phyloP scores from a whole-genome alignment of 2,888 invertebrate species.

The Hofmannophila pseudospretella region DNA sequence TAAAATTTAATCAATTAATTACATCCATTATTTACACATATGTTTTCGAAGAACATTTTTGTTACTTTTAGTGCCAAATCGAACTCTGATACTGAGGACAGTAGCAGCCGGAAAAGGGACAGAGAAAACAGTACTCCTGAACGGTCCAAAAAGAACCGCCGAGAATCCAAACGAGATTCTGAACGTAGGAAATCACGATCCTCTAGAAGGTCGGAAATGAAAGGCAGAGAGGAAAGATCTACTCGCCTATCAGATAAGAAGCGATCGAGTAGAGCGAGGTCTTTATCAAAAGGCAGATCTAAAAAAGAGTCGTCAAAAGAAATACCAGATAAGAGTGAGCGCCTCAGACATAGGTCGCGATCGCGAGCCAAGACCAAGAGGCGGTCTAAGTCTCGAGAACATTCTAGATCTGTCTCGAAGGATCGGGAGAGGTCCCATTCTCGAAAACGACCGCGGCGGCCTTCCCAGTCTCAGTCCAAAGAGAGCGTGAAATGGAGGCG shows the following conservation, averaged over 20 bases:
- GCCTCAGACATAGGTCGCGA: conserved; percentile 42
- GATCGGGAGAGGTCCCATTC: conserved; percentile 30
- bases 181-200: conserved; percentile 50
- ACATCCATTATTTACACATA: too few species aligned
- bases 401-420: conserved; percentile 45
- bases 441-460: conserved; percentile 12
- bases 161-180: conserved; percentile 52
- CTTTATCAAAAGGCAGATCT: conserved; percentile 42
- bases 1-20: too few species aligned
- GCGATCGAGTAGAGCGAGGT: conserved; percentile 35
- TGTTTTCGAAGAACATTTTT: not conserved
- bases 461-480: conserved; percentile 20
- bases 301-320: conserved; percentile 39
- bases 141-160: conserved; percentile 42
- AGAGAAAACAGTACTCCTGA: conserved; percentile 33
- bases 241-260: conserved; percentile 47
- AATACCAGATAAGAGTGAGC: conserved; percentile 43
- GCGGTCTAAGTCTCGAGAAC: conserved; percentile 40
- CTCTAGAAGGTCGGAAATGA: conserved; percentile 46
- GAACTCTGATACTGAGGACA: conserved; percentile 28
- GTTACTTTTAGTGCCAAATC: conserved; percentile 20
- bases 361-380: conserved; percentile 46
- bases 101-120: conserved; percentile 37
- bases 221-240: conserved; percentile 46
- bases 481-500: conserved; percentile 21